A percentile compares a stretch with the other conserved stretches of the same genome.
These are phyloP conservation scores for Holothuria glaberrima DNA, from an alignment of 35 echinoderm and acorn worm species.

Conservation along the genomic window DNA sequence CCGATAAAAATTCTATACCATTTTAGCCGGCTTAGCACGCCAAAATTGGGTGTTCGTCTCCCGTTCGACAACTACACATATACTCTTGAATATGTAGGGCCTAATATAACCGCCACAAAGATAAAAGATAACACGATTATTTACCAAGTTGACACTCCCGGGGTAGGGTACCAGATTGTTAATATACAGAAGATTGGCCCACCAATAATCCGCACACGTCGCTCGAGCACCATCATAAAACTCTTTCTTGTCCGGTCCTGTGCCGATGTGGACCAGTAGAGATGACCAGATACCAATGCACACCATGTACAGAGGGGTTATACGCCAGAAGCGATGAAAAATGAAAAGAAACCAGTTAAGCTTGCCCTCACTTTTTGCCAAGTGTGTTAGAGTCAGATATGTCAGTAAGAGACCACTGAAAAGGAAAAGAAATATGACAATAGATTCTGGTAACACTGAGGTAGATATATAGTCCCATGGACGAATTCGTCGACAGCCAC, in stretches of 20 bases:
- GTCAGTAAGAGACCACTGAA: slow-evolving; percentile 81
- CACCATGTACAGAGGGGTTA: slow-evolving; percentile 85
- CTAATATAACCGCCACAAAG: too few species aligned
- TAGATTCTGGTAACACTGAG: too few species aligned
- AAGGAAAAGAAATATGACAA: slow-evolving; percentile 51
- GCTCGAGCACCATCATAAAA: slow-evolving; percentile 6
- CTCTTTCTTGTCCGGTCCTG: slow-evolving; percentile 21
- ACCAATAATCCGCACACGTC: slow-evolving; percentile 68
- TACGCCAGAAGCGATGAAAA: slow-evolving; percentile 88
- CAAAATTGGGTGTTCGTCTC: too few species aligned
- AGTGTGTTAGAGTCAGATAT: slow-evolving; percentile 79
- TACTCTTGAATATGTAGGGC: too few species aligned
- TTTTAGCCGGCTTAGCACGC: too few species aligned
- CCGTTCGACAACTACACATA: too few species aligned
- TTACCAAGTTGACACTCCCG: slow-evolving; percentile 23
- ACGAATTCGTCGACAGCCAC: too few species aligned
- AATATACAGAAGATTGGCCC: slow-evolving; percentile 86
- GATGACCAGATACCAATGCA: slow-evolving; percentile 70
- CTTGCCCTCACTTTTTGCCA: slow-evolving; percentile 52
- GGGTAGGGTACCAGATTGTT: slow-evolving; percentile 90
- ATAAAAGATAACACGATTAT: too few species aligned
- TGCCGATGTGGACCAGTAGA: slow-evolving; percentile 56
- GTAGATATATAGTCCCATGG: too few species aligned
- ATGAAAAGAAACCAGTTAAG: slow-evolving; percentile 84
- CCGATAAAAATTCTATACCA: too few species aligned